These are phyloP conservation scores for Colostygia pectinataria DNA, from an alignment of 2,888 invertebrate genomes.

Conservation along the genomic window DNA sequence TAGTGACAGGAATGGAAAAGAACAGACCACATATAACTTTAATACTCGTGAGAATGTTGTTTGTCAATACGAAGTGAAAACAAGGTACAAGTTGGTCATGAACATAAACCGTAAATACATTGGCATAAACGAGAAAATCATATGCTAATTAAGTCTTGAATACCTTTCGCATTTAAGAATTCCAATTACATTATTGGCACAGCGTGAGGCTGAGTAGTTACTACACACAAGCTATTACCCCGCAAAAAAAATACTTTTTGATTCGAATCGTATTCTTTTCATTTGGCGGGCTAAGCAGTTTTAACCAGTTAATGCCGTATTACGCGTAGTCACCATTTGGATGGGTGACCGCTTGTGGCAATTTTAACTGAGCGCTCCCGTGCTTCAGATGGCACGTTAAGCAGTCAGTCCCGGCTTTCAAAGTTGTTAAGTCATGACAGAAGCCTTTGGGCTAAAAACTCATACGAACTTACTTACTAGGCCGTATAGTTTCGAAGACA, in stretches of 20 bases:
- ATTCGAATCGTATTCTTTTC: too few relatives aligned
- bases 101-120: constrained; percentile 27
- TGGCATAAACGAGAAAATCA: constrained; percentile 16
- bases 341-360: too few relatives aligned
- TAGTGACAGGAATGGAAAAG: constrained; percentile 1
- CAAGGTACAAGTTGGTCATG: constrained; percentile 34
- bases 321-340: too few relatives aligned
- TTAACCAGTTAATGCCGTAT: too few relatives aligned
- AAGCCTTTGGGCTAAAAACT: too few relatives aligned
- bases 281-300: too few relatives aligned
- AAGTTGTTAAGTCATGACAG: too few relatives aligned
- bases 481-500: too few relatives aligned
- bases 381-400: too few relatives aligned
- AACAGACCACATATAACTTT: constrained; percentile 1
- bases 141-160: constrained; percentile 33
- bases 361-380: too few relatives aligned
- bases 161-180: constrained; percentile 29
- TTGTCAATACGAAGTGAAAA: constrained; percentile 46
- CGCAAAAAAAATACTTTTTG: constrained; percentile 13
- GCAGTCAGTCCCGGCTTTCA: too few relatives aligned
- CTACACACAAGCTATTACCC: constrained; percentile 11
- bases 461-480: too few relatives aligned
- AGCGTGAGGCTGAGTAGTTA: constrained; percentile 20
- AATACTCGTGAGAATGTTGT: constrained; percentile 41
- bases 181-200: constrained; percentile 33